Evolutionary conservation across 1,140 invertebrate species (phyloP).

Genomic region (Diabrotica undecimpunctata): DNA sequence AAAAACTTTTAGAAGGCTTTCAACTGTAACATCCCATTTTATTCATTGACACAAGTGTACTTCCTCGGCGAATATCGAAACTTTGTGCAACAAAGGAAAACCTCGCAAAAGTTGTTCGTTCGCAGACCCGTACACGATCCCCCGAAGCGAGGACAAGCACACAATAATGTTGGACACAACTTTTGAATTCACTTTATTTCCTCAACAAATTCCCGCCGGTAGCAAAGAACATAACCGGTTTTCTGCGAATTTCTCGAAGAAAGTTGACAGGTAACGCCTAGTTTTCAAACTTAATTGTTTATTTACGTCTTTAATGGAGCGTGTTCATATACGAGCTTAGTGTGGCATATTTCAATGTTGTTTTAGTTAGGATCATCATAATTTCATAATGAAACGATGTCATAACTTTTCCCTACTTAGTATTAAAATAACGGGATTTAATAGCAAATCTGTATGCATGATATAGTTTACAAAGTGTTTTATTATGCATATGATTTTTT

Average conservation of each 20-base stretch:
- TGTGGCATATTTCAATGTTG: no score
- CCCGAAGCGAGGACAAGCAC: constrained; percentile 7
- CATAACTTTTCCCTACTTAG: no score
- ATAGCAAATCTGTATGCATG: no score
- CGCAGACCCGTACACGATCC: not conserved
- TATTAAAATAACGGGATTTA: no score
- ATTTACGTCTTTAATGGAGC: no score
- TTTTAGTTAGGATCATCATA: no score
- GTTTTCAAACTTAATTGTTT: no score
- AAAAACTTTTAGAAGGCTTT: not conserved
- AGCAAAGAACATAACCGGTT: not conserved
- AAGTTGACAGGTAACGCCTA: not conserved
- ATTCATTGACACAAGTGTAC: constrained; percentile 2
- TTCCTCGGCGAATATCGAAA: not conserved
- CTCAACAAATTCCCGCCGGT: not conserved
- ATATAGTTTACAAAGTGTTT: no score
- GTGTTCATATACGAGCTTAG: no score
- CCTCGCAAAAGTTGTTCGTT: constrained; percentile 3
- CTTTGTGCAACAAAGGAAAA: constrained; percentile 3
- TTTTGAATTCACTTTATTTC: constrained; percentile 17
- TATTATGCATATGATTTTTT: no score
- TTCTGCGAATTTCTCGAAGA: not conserved
- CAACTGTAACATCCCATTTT: not conserved
- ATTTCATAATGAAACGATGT: no score
- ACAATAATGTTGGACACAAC: constrained; percentile 14